Conservation (phyloP, 2,888 invertebrate genomes). For the Leucophora obtusa region DNA sequence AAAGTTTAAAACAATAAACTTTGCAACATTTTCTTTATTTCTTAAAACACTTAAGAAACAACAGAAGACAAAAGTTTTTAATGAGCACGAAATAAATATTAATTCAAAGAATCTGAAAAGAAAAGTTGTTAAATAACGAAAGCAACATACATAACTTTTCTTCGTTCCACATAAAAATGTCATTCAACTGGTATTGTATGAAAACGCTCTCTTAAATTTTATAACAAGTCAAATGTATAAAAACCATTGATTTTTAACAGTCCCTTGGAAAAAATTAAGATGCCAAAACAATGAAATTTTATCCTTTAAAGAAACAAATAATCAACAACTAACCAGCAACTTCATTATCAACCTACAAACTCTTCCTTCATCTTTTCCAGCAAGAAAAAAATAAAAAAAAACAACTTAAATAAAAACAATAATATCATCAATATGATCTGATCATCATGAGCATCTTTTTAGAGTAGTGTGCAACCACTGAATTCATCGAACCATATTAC, state of each 20-base stretch:
- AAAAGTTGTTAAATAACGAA: constrained; percentile 3
- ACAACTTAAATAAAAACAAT: constrained; percentile 25
- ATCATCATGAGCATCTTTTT: constrained; percentile 26
- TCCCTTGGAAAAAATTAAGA: constrained; percentile 46
- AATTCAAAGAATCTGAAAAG: constrained; percentile 18
- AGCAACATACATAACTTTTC: background rate
- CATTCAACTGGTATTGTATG: constrained; percentile 23
- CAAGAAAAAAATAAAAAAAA: constrained; percentile 3
- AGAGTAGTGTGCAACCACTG: background rate
- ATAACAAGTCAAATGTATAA: constrained; percentile 26
- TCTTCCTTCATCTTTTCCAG: background rate
- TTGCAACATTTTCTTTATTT: background rate
- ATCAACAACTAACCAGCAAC: background rate
- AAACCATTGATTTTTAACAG: constrained; percentile 1
- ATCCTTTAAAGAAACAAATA: constrained; percentile 36
- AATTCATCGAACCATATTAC: background rate
- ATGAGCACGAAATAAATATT: constrained; percentile 2
- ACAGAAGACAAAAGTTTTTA: constrained; percentile 10
- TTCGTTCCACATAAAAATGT: constrained; percentile 27
- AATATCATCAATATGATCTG: constrained; percentile 48
- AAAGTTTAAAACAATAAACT: constrained; percentile 16
- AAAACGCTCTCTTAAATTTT: background rate
- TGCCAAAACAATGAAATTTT: constrained; percentile 38
- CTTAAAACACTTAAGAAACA: constrained; percentile 15
- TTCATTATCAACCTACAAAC: background rate